Conservation (phyloP, 2,888 invertebrate genomes). For the Ornithoptera alexandrae region DNA sequence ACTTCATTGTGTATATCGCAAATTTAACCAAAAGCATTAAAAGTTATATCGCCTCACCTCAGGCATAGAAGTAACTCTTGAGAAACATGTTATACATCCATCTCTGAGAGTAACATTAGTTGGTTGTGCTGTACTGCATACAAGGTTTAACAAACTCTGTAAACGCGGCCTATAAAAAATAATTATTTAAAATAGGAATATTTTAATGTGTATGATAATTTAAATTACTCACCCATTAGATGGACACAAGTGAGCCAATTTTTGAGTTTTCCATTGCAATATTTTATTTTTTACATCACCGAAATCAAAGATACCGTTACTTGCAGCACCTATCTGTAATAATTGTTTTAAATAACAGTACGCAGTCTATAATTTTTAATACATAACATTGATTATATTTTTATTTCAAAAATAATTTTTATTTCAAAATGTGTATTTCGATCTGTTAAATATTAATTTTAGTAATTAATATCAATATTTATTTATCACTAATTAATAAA, state of each 20-base stretch:
- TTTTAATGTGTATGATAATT: neutral
- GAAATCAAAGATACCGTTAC: slow-evolving; percentile 70
- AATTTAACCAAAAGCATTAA: neutral
- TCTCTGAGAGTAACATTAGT: slow-evolving; percentile 78
- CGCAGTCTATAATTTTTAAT: neutral
- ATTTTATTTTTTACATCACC: slow-evolving; percentile 73
- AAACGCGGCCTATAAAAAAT: slow-evolving; percentile 53
- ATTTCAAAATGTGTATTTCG: slow-evolving; percentile 59
- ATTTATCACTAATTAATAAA: neutral
- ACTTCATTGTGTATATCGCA: neutral
- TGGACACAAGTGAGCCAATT: slow-evolving; percentile 66
- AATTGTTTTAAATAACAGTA: neutral
- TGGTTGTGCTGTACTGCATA: slow-evolving; percentile 83
- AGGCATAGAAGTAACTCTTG: slow-evolving; percentile 74
- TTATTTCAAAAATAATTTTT: slow-evolving; percentile 66
- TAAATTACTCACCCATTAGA: slow-evolving; percentile 59
- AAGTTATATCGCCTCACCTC: slow-evolving; percentile 49
- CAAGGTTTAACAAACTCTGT: slow-evolving; percentile 80
- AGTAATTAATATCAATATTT: neutral
- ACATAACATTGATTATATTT: slow-evolving; percentile 36
- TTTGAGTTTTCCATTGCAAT: slow-evolving; percentile 73
- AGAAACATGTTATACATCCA: slow-evolving; percentile 83
- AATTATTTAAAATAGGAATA: neutral
- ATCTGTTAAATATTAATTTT: slow-evolving; percentile 52
- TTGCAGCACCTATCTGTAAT: slow-evolving; percentile 56